Percentiles rank a stretch among this genome's conserved stretches.
phyloP scores from a whole-genome alignment of 2,888 invertebrate species.

The Drosophila limbata region DNA sequence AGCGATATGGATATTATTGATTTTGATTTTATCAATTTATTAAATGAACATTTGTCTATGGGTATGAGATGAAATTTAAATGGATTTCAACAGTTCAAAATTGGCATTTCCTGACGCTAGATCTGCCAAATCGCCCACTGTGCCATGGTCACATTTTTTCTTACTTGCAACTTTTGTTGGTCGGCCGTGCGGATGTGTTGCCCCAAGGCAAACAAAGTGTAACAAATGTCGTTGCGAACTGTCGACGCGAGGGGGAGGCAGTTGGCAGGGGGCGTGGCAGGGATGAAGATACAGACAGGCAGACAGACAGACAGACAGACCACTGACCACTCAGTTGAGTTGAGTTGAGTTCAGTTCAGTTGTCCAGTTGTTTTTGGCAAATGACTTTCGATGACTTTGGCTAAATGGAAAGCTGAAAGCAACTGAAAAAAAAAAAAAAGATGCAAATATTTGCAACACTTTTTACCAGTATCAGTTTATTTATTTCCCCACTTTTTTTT shows the following conservation, averaged over 20 bases:
- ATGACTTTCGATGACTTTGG: conserved; percentile 75
- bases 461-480: conserved; percentile 19
- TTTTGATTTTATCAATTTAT: no score
- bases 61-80: no score
- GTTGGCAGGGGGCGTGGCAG: background rate
- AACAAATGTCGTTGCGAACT: conserved; percentile 71
- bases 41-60: no score
- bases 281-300: background rate
- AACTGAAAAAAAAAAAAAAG: conserved; percentile 10
- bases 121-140: no score
- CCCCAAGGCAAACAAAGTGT: conserved; percentile 77
- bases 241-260: conserved; percentile 28
- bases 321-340: conserved; percentile 20
- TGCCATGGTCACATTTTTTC: background rate
- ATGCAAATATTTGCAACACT: conserved; percentile 56
- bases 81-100: no score
- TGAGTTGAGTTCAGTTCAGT: conserved; percentile 3
- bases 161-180: background rate
- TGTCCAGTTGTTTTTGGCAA: conserved; percentile 60
- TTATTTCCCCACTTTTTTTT: background rate
- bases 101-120: no score
- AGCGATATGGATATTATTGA: no score
- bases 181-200: conserved; percentile 44
- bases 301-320: conserved; percentile 5
- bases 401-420: conserved; percentile 31